These are phyloP conservation scores for Helicoverpa armigera DNA, from an alignment of 1,140 invertebrate genomes.

Conservation along the genomic window DNA sequence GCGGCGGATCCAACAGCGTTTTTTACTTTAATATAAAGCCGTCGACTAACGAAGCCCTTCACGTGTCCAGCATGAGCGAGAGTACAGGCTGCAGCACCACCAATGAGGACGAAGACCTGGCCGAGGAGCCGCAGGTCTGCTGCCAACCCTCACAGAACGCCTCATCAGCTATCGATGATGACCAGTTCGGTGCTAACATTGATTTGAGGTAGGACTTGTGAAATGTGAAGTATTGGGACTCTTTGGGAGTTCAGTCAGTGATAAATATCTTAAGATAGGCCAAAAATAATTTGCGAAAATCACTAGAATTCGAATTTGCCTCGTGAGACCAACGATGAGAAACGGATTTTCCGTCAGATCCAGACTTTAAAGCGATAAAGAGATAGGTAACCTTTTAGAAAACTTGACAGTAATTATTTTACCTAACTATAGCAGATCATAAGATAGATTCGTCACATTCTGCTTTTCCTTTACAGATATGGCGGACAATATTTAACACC, in stretches of 20 bases:
- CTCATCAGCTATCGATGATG: conserved; percentile 62
- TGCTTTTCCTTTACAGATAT: conserved; percentile 64
- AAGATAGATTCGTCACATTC: too few species aligned
- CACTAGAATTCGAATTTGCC: too few species aligned
- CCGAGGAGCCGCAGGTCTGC: conserved; percentile 32
- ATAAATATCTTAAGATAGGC: too few species aligned
- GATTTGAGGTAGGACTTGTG: conserved; percentile 67
- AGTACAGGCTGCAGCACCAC: conserved; percentile 69
- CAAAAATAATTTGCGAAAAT: too few species aligned
- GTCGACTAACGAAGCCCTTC: conserved; percentile 19
- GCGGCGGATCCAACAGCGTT: conserved; percentile 6
- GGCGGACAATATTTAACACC: conserved; percentile 81
- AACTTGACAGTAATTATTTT: too few species aligned
- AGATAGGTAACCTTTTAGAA: too few species aligned
- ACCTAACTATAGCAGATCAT: too few species aligned
- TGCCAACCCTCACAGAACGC: conserved; percentile 41
- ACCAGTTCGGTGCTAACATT: conserved; percentile 74
- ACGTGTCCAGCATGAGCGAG: conserved; percentile 63
- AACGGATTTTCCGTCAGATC: too few species aligned
- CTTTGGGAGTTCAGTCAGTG: too few species aligned
- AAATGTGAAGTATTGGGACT: too few species aligned
- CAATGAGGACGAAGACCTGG: conserved; percentile 59
- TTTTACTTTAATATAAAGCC: conserved; percentile 19
- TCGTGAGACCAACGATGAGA: too few species aligned
- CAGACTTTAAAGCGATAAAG: too few species aligned